phyloP scores from a whole-genome alignment of 2,888 invertebrate genomes.

The Bombylius major region DNA sequence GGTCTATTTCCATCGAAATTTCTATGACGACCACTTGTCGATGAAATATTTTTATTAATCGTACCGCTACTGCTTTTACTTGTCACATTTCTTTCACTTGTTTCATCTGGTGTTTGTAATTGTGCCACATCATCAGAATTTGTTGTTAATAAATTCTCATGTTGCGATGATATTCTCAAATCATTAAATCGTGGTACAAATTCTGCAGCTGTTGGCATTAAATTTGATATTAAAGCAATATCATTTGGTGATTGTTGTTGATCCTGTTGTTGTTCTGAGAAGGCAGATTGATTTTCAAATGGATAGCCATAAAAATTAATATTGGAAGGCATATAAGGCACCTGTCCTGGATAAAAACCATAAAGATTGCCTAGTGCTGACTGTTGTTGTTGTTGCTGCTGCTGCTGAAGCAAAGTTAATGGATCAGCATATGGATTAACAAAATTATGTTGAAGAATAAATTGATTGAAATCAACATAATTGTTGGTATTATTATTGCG shows the following conservation, averaged over 20 bases:
- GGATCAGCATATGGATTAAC: conserved; percentile 9
- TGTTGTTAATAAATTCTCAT: neutral
- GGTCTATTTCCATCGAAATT: neutral
- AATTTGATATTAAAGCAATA: conserved; percentile 24
- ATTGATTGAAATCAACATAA: conserved; percentile 35
- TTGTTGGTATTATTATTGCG: conserved; percentile 15
- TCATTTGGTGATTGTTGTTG: conserved; percentile 13
- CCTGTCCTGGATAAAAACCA: conserved; percentile 6
- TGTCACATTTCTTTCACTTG: neutral
- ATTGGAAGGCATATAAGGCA: conserved; percentile 8
- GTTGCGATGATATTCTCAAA: conserved; percentile 18
- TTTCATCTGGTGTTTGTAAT: no score
- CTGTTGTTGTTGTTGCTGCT: neutral
- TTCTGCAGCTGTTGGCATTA: conserved; percentile 31
- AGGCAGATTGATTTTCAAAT: conserved; percentile 7
- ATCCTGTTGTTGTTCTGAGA: conserved; percentile 15
- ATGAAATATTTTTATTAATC: conserved; percentile 14
- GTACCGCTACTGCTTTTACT: conserved; percentile 12
- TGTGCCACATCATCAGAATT: neutral
- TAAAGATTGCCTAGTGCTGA: neutral
- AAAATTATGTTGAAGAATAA: conserved; percentile 33
- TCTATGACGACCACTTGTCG: conserved; percentile 2
- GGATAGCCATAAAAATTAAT: neutral
- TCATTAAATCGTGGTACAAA: conserved; percentile 31
- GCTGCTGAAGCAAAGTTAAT: neutral